Conservation (phyloP, 2,113 vertebrate genomes). For the Marcusenius ussheri region DNA sequence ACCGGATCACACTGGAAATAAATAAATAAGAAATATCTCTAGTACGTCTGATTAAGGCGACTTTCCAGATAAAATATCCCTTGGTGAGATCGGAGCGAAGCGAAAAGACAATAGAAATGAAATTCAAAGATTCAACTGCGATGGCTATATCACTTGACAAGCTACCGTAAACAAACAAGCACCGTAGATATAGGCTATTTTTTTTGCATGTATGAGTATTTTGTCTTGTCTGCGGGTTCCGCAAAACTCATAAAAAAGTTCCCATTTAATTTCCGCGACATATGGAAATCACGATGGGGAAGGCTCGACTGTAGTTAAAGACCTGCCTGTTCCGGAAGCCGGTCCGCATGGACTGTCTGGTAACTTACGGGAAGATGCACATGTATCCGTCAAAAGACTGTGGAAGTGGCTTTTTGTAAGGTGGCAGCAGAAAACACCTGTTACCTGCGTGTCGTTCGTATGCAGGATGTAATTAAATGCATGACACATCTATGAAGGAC, state of each 20-base stretch:
- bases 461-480: background rate
- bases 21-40: background rate
- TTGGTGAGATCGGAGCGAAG: background rate
- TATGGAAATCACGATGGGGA: background rate
- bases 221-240: too few relatives aligned
- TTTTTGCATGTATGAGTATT: too few relatives aligned
- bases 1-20: background rate
- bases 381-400: background rate
- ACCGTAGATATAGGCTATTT: too few relatives aligned
- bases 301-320: background rate
- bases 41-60: background rate
- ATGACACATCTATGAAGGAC: background rate
- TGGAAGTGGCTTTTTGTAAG: background rate
- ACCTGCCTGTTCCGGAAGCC: background rate
- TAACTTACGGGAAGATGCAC: background rate
- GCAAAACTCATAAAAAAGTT: background rate
- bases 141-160: background rate
- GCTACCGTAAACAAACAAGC: too few relatives aligned
- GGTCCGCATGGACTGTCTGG: background rate
- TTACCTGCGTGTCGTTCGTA: background rate
- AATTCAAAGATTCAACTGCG: background rate
- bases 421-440: background rate
- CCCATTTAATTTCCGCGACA: background rate
- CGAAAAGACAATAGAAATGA: background rate
- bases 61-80: background rate